Percentiles rank a stretch among this genome's conserved stretches.
Conservation (phyloP, 2,888 invertebrate genomes). For the Chloroclystis v-ata region DNA sequence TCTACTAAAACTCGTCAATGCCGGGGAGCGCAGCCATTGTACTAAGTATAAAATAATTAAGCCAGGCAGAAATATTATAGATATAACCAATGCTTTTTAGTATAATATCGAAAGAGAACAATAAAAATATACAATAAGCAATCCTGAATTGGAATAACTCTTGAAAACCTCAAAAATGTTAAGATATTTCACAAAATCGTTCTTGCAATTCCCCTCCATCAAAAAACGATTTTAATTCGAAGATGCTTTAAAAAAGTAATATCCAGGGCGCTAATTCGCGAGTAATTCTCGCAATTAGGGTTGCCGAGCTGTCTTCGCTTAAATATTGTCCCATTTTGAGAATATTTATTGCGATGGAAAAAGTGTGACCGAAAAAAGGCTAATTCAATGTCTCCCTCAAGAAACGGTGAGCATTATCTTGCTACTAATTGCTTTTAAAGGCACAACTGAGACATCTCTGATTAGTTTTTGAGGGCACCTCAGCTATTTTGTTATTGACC, state of each 20-base stretch:
- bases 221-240: constrained; percentile 4
- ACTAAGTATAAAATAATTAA: too few species aligned
- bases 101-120: too few species aligned
- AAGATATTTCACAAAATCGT: too few species aligned
- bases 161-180: too few species aligned
- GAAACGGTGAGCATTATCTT: not conserved
- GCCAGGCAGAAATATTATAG: too few species aligned
- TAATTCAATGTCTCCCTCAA: not conserved
- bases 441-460: not conserved
- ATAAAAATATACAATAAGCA: too few species aligned
- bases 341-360: constrained; percentile 15
- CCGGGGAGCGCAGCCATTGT: too few species aligned
- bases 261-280: constrained; percentile 25
- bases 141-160: too few species aligned
- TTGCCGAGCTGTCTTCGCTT: constrained; percentile 19
- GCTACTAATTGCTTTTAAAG: constrained; percentile 3
- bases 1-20: too few species aligned
- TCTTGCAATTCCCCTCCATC: too few species aligned
- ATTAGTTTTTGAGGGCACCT: constrained; percentile 2
- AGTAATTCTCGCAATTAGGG: constrained; percentile 28
- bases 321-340: constrained; percentile 22
- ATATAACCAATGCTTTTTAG: too few species aligned
- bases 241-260: constrained; percentile 18
- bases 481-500: too few species aligned
- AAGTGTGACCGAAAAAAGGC: constrained; percentile 2